These are phyloP conservation scores for Oncorhynchus gorbuscha DNA, from an alignment of 2,113 vertebrate species.

Conservation along the genomic window DNA sequence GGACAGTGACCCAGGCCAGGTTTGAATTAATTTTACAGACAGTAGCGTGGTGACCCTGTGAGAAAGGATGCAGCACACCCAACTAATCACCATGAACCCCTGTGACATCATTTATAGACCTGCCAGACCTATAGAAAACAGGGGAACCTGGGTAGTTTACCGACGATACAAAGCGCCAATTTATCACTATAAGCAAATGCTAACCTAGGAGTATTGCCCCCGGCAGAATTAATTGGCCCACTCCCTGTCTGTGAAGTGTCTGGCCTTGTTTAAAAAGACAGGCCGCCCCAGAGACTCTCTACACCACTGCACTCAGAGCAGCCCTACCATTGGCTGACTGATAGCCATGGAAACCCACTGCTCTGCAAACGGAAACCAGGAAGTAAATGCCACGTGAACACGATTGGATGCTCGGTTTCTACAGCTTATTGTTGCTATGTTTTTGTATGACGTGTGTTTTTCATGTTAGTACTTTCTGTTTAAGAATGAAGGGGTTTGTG, in stretches of 20 bases:
- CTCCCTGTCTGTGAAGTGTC: constrained; percentile 78
- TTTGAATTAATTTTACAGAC: constrained; percentile 77
- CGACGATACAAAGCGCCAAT: constrained; percentile 73
- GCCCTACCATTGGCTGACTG: constrained; percentile 63
- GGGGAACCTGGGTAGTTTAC: constrained; percentile 67
- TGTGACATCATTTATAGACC: constrained; percentile 67
- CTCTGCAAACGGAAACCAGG: constrained; percentile 54
- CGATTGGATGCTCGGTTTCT: neutral
- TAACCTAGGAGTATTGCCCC: constrained; percentile 76
- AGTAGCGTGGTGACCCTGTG: constrained; percentile 61
- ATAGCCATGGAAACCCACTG: constrained; percentile 71
- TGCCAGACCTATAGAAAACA: constrained; percentile 54
- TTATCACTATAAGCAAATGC: constrained; percentile 80
- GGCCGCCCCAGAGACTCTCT: constrained; percentile 69
- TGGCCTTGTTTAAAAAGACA: constrained; percentile 77
- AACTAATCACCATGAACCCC: constrained; percentile 70
- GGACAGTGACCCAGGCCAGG: constrained; percentile 53
- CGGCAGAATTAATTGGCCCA: constrained; percentile 79
- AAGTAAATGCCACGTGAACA: constrained; percentile 48
- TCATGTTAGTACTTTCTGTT: neutral
- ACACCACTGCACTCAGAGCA: constrained; percentile 47
- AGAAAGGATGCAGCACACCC: constrained; percentile 44
- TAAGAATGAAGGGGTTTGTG: no score
- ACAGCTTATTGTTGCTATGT: neutral
- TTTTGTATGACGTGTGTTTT: no score